Conservation (phyloP, 2,888 invertebrate species). For the Xylota segnis region DNA sequence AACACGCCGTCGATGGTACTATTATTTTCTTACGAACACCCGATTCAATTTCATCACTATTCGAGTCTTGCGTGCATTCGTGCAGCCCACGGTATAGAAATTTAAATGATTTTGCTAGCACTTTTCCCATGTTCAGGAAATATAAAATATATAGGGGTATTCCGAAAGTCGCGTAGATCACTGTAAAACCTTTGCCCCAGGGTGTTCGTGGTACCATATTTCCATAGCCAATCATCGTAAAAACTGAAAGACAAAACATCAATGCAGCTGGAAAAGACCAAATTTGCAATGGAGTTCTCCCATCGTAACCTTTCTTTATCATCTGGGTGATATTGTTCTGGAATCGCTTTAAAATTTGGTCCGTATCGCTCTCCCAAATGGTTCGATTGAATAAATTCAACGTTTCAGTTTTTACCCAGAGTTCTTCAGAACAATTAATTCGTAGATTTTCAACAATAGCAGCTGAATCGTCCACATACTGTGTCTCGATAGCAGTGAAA, state of each 20-base stretch:
- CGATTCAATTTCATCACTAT: conserved; percentile 80
- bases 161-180: conserved; percentile 94
- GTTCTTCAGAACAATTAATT: conserved; percentile 86
- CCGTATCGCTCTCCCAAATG: conserved; percentile 87
- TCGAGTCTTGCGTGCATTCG: conserved; percentile 87
- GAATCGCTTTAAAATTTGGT: conserved; percentile 87
- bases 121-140: conserved; percentile 95
- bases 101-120: conserved; percentile 92
- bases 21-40: conserved; percentile 88
- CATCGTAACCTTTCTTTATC: conserved; percentile 90
- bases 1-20: conserved; percentile 94
- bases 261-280: conserved; percentile 95
- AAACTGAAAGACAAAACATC: conserved; percentile 95
- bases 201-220: conserved; percentile 93
- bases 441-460: conserved; percentile 86
- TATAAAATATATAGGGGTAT: conserved; percentile 94
- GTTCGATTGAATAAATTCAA: conserved; percentile 89
- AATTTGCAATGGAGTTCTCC: conserved; percentile 88
- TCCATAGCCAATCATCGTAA: conserved; percentile 97
- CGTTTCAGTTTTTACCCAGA: conserved; percentile 89
- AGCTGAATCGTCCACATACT: conserved; percentile 85
- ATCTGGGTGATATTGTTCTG: conserved; percentile 89
- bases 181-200: conserved; percentile 93
- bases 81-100: conserved; percentile 92
- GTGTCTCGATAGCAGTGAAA: conserved; percentile 91